Evolutionary conservation across 2,888 invertebrate genomes (phyloP).

Genomic region (Notodonta dromedarius): DNA sequence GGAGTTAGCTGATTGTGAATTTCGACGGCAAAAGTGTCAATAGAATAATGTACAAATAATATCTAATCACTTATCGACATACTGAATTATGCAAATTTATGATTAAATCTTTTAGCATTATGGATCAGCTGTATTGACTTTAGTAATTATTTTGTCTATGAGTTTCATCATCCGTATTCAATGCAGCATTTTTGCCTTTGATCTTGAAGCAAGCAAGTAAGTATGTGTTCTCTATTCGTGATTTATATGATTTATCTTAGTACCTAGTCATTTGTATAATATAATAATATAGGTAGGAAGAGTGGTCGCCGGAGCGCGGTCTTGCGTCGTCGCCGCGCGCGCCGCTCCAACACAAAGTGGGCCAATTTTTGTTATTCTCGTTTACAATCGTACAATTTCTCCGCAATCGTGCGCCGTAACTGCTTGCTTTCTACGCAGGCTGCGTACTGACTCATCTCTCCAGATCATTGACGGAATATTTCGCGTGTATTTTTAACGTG

Average conservation of each 20-base stretch:
- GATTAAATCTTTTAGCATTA: too few relatives aligned
- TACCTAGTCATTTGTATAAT: not conserved
- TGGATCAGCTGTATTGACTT: too few relatives aligned
- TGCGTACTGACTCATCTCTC: conserved; percentile 17
- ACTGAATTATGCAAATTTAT: too few relatives aligned
- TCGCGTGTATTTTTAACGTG: not conserved
- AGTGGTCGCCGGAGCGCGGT: conserved; percentile 16
- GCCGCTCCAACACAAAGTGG: conserved; percentile 19
- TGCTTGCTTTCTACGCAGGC: conserved; percentile 29
- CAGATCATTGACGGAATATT: conserved; percentile 20
- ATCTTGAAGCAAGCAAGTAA: too few relatives aligned
- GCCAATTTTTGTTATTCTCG: conserved; percentile 28
- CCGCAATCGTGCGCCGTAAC: conserved; percentile 17
- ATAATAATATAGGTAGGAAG: not conserved
- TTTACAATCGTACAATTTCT: conserved; percentile 37
- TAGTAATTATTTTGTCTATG: too few relatives aligned
- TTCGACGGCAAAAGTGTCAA: too few relatives aligned
- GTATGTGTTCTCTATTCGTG: not conserved
- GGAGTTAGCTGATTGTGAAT: too few relatives aligned
- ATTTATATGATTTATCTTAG: not conserved
- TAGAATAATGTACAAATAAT: too few relatives aligned
- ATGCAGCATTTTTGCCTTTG: too few relatives aligned
- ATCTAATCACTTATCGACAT: too few relatives aligned
- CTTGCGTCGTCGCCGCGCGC: not conserved
- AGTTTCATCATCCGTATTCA: too few relatives aligned